Evolutionary conservation across 2,797 vertebrate species (phyloP).

Genomic region (Gymnoscopelus microlampas): DNA sequence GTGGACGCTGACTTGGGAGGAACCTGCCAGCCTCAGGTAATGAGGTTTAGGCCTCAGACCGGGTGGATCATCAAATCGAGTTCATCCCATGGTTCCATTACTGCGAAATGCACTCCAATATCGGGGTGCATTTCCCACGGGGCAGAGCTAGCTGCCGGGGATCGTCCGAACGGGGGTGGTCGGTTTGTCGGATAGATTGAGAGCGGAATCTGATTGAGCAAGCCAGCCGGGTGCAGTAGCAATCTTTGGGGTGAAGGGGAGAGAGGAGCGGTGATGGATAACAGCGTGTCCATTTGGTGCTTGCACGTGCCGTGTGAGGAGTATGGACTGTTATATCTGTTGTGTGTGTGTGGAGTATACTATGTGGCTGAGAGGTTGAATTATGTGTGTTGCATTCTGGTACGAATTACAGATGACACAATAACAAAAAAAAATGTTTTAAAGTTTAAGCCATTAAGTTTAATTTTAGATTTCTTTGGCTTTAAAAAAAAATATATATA

Average conservation of each 20-base stretch:
- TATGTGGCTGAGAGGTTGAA: too few species aligned
- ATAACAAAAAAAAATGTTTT: neutral
- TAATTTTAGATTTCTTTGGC: too few species aligned
- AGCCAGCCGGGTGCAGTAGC: slow-evolving; percentile 33
- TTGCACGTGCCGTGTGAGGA: neutral
- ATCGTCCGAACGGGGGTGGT: slow-evolving; percentile 16
- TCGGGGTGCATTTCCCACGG: slow-evolving; percentile 55
- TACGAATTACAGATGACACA: neutral
- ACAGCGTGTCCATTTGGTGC: slow-evolving; percentile 29
- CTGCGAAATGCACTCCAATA: slow-evolving; percentile 55
- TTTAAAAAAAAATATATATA: too few species aligned
- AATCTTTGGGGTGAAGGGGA: slow-evolving; percentile 41
- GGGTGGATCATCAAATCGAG: slow-evolving; percentile 65
- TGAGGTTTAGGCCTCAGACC: slow-evolving; percentile 52
- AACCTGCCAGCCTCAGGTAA: slow-evolving; percentile 53
- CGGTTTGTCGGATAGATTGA: slow-evolving; percentile 43
- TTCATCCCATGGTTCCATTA: slow-evolving; percentile 72
- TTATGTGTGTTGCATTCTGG: too few species aligned
- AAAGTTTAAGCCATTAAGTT: too few species aligned
- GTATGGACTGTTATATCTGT: neutral
- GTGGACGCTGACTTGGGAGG: slow-evolving; percentile 18
- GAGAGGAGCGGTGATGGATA: slow-evolving; percentile 20
- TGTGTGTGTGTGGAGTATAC: too few species aligned
- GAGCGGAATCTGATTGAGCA: slow-evolving; percentile 48
- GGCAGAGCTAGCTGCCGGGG: neutral